Conservation (phyloP, 1,140 invertebrate genomes). For the Alviniconcha marisindica region DNA sequence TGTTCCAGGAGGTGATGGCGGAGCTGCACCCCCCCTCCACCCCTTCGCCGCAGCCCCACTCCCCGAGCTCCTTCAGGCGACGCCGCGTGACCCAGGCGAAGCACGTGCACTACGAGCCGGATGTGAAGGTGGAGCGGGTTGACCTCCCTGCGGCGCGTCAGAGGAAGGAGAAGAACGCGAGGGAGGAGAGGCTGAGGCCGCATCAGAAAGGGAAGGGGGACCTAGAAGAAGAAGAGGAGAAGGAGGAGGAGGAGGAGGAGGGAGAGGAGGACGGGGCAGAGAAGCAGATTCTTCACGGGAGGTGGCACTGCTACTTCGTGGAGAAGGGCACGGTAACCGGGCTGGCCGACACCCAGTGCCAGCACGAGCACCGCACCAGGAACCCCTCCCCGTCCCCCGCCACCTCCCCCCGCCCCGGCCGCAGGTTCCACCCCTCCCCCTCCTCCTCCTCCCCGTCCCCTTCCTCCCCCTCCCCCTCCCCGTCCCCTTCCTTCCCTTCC, state of each 20-base stretch:
- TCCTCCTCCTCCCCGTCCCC: neutral
- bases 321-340: constrained; percentile 17
- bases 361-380: constrained; percentile 1
- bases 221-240: too few relatives aligned
- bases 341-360: constrained; percentile 3
- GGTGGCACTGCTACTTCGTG: constrained; percentile 32
- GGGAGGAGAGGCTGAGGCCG: neutral
- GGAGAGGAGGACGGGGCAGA: neutral
- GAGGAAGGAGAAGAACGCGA: neutral
- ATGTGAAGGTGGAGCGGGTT: neutral
- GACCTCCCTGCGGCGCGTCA: too few relatives aligned
- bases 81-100: neutral
- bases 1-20: constrained; percentile 16
- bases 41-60: neutral
- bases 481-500: too few relatives aligned
- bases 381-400: neutral
- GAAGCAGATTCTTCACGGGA: constrained; percentile 19
- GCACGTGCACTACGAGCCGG: constrained; percentile 9
- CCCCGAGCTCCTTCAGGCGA: neutral
- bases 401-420: neutral
- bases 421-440: neutral
- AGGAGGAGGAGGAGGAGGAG: constrained; percentile 1
- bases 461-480: too few relatives aligned
- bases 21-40: neutral
- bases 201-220: too few relatives aligned